Percentiles rank a stretch among this genome's conserved stretches.
These are phyloP conservation scores for Nomada fucata DNA, from an alignment of 2,888 invertebrate species.

Conservation along the genomic window DNA sequence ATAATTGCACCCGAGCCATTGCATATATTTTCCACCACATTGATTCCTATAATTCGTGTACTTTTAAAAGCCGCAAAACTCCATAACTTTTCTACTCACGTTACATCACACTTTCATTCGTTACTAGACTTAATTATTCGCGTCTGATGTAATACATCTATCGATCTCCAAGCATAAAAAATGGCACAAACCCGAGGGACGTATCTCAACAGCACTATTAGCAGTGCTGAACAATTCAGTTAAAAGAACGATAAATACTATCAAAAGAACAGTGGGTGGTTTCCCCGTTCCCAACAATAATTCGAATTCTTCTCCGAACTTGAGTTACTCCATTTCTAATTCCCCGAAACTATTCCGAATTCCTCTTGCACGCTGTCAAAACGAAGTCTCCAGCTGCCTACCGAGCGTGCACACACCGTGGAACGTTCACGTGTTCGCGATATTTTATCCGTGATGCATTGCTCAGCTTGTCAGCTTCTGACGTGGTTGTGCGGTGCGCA, in stretches of 20 bases:
- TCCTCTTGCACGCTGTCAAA: conserved; percentile 20
- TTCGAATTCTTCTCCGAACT: conserved; percentile 14
- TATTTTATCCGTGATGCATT: conserved; percentile 49
- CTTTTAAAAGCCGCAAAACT: no score
- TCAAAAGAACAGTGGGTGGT: no score
- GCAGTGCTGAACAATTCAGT: not conserved
- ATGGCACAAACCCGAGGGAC: no score
- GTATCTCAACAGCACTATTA: not conserved
- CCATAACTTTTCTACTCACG: no score
- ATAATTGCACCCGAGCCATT: no score
- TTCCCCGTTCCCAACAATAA: conserved; percentile 1
- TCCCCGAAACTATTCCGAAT: conserved; percentile 9
- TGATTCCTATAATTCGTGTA: no score
- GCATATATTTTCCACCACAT: no score
- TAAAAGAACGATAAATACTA: not conserved
- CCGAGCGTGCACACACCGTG: not conserved
- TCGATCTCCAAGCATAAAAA: not conserved
- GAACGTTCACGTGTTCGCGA: conserved; percentile 38
- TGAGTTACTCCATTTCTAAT: not conserved
- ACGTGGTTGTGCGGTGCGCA: conserved; percentile 29
- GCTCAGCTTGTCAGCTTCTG: conserved; percentile 43
- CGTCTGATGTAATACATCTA: no score
- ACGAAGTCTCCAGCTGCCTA: conserved; percentile 19
- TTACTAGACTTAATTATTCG: no score
- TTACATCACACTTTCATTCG: no score